Base-by-base conservation (phyloP, 2,797 vertebrate genomes). In the Coreius guichenoti region DNA sequence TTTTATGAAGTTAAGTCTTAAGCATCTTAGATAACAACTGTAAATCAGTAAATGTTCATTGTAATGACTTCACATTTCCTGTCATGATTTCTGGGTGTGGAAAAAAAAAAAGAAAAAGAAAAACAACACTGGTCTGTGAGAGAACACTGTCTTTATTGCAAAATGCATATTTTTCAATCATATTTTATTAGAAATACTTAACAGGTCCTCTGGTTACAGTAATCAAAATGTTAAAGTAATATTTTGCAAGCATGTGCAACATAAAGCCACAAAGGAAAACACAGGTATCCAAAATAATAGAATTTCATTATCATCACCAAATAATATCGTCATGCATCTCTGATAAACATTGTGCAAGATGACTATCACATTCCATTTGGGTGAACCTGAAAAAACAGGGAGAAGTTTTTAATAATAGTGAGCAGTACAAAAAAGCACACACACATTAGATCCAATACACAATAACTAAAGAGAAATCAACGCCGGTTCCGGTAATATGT, bases 291-390 rank as follows among this genome's bases (percentile, higher is more conserved):
- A 81, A 70, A 67, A 67, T 23, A 63, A 80, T 26, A 17, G 1
- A 8, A 33, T 26, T 13, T 17, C 17, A 43, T 61, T 29, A 8
- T 29, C 43, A 49, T 97, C 92, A 99, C 97, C 98, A 98, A 43
- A 69, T 83, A 69, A 97, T 51, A n/a, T 99, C 97, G 12, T 95
- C 94, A 0, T 94, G 92, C 33, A 97, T 96, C 84, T 97, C 96
- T 0, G 96, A 96, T 92, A 99, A 91, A 93, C 97, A 98, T 91
- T 95, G 95, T 21, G 97, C 97, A 3, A 99, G 96, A 91, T 99
- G 97, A 80, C 93, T 80, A 39, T 98, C 97, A 0, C 96, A 88
- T 63, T 98, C 97, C 94, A 96, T 87, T 91, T 96, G 96, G 2
- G 95, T 93, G 88, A 95, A 94, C 81, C 98, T 99, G 94, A 17